Evolutionary conservation across 1,140 invertebrate genomes (phyloP).

Genomic region (Augochlora pura): DNA sequence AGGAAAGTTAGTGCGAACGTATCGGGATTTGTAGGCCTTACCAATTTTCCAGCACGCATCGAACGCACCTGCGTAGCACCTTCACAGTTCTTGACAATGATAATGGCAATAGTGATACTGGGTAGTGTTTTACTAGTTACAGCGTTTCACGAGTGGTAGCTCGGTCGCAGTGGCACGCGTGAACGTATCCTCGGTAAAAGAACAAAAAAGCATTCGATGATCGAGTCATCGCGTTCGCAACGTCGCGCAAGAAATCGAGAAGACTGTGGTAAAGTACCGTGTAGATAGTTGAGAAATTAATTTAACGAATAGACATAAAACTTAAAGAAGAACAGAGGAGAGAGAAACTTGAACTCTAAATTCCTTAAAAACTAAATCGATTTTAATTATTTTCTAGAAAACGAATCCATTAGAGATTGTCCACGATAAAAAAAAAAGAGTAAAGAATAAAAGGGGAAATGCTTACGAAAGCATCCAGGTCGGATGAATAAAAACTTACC

Average conservation of each 20-base stretch:
- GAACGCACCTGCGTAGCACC: conserved; percentile 49
- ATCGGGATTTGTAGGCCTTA: conserved; percentile 24
- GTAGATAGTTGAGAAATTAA: background rate
- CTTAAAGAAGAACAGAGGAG: background rate
- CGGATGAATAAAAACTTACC: background rate
- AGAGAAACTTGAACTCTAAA: background rate
- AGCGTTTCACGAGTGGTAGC: conserved; percentile 2
- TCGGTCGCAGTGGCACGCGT: background rate
- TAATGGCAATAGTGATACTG: conserved; percentile 14
- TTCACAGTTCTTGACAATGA: conserved; percentile 45
- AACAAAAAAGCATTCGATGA: background rate
- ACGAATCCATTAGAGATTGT: too few species aligned
- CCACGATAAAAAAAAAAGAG: too few species aligned
- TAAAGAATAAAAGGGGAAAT: too few species aligned
- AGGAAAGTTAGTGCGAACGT: conserved; percentile 16
- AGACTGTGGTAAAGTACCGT: background rate
- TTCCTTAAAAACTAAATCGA: background rate
- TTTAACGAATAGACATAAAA: background rate
- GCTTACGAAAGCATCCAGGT: background rate
- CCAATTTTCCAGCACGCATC: background rate
- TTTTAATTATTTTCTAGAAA: too few species aligned
- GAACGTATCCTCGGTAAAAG: background rate
- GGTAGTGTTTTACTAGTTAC: background rate
- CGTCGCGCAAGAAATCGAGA: background rate
- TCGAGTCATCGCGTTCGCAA: background rate